Evolutionary conservation across 2,113 vertebrate genomes (phyloP).

Genomic region (Pteruthius melanotis): DNA sequence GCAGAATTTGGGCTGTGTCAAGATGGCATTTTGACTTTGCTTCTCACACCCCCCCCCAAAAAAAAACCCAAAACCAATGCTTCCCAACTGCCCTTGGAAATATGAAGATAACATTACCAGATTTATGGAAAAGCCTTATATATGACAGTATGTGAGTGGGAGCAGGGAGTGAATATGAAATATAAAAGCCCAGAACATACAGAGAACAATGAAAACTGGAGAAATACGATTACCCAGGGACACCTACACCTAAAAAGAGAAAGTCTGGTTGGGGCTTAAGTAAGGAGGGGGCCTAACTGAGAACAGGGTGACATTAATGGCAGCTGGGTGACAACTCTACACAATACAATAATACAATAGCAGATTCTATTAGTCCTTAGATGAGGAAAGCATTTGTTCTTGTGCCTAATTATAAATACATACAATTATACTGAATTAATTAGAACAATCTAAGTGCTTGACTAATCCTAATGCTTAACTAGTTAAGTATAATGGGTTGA

Average conservation of each 20-base stretch:
- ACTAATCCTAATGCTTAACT: conserved; percentile 1
- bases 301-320: not conserved
- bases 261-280: not conserved
- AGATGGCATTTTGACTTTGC: not conserved
- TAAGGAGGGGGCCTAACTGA: not conserved
- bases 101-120: not conserved
- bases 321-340: not conserved
- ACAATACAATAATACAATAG: not conserved
- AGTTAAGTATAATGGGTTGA: not conserved
- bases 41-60: rapidly evolving
- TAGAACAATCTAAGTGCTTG: not conserved
- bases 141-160: not conserved
- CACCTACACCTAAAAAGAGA: not conserved
- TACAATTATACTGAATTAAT: not conserved
- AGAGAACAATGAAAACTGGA: not conserved
- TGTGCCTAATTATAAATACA: not conserved
- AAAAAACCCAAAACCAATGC: not conserved
- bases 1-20: not conserved
- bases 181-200: not conserved
- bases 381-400: not conserved
- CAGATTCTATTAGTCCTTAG: not conserved
- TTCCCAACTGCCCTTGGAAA: not conserved
- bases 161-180: not conserved
- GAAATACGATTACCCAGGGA: not conserved
- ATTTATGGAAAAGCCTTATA: not conserved